Conservation (phyloP, 1,140 invertebrate genomes). For the Monomorium pharaonis region DNA sequence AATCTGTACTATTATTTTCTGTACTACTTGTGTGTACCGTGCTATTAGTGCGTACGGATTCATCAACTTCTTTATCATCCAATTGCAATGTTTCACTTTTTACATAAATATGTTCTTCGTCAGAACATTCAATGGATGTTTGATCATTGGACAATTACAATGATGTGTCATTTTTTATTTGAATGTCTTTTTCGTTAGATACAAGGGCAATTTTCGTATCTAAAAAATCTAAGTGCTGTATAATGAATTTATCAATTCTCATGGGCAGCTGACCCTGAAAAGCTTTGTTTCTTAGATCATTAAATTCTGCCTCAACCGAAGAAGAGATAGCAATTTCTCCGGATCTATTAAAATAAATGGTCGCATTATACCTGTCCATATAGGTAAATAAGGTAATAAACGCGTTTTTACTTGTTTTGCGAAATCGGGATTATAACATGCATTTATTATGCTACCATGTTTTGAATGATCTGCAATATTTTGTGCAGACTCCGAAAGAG, state of each 20-base stretch:
- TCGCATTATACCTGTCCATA: too few relatives aligned
- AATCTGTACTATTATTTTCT: neutral
- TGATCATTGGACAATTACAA: neutral
- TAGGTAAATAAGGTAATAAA: neutral
- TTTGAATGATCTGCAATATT: neutral
- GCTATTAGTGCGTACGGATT: neutral
- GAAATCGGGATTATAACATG: neutral
- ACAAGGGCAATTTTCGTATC: too few relatives aligned
- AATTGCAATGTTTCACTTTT: neutral
- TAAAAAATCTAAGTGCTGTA: too few relatives aligned
- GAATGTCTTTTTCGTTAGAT: neutral
- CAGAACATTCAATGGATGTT: neutral
- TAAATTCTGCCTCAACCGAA: too few relatives aligned
- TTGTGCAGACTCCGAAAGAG: neutral
- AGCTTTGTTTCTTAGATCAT: too few relatives aligned
- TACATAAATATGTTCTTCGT: neutral
- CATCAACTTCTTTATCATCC: neutral
- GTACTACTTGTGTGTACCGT: neutral
- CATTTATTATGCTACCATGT: neutral
- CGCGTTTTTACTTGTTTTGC: neutral
- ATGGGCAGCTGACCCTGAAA: too few relatives aligned
- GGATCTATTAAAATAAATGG: too few relatives aligned
- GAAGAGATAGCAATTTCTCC: too few relatives aligned
- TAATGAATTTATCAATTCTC: too few relatives aligned
- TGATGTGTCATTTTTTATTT: neutral